Evolutionary conservation across 1,140 invertebrate species (phyloP), one percentile per base, ranked within the genome.

Genomic region (Cotesia vestalis): DNA sequence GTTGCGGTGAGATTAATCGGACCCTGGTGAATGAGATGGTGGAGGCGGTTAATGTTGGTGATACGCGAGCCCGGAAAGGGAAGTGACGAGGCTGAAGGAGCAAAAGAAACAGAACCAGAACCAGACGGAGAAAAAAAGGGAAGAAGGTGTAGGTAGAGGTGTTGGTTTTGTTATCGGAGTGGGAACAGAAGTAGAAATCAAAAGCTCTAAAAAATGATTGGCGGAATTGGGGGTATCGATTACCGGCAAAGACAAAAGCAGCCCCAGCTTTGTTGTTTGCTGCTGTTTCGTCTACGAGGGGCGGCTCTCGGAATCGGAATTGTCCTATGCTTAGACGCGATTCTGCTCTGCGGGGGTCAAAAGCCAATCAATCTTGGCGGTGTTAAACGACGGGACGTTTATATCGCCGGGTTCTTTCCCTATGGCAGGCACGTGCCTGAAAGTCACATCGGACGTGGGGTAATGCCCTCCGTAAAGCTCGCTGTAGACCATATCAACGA

Each of bases 401-500:
- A 96, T 85, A 95, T 96, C 75, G 95, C 95, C 0, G 95, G 95
- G 11, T 96, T 97, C 87, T 96, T 97, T 80, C 95, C 95, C 0
- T 94, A 93, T 79, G 92, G 92, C 38, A 90, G 89, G 77, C 93
- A 93, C 60, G 92, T 95, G 1, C 88, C 84, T 36, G 88, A 88
- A 78, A 87, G 84, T 77, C 87, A 81, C 78, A 86, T 92, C 84
- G 96, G 96, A 61, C 91, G 94, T 34, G 96, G 96, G 11, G 95
- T 98, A 4, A 94, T 96, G 92, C 96, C 96, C 2, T 96, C 96
- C 74, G 95, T 97, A 17, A 94, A 95, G 84, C 86, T 98, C 73
- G 96, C 96, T 67, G 89, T 97, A 69, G 93, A 95, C 78, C 95
- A 98, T 87, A 95, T 98, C 81, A 98, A 98, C 86, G 93, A 96